phyloP scores from a whole-genome alignment of 2,113 vertebrate species.

The Sapajus apella region DNA sequence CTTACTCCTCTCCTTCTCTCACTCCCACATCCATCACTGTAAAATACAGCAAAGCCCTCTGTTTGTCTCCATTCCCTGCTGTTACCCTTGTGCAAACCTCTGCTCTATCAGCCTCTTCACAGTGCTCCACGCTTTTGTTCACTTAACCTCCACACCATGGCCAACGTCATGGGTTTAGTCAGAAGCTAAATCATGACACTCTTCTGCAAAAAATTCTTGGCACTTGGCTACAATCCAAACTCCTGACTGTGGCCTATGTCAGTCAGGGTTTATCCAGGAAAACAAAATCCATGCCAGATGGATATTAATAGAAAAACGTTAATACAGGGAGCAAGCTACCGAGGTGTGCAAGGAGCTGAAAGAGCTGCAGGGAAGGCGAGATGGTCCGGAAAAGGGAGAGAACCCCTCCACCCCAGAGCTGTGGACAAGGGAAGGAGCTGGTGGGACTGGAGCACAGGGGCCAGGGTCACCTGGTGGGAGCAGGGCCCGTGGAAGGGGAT shows the following conservation, averaged over 20 bases:
- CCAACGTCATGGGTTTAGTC: background rate
- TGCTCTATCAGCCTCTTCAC: accelerated
- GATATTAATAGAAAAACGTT: background rate
- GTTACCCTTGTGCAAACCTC: accelerated
- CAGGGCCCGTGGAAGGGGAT: background rate
- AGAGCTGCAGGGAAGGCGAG: background rate
- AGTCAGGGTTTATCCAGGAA: background rate
- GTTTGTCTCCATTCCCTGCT: background rate
- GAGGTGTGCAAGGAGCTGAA: background rate
- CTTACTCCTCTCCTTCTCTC: background rate
- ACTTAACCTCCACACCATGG: background rate
- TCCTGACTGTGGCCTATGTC: too few relatives aligned
- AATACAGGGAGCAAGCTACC: background rate
- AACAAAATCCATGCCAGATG: background rate
- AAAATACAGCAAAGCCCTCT: too few relatives aligned
- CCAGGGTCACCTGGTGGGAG: background rate
- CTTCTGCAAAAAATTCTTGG: background rate
- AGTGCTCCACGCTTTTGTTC: background rate
- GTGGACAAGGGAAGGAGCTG: background rate
- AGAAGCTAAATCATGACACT: background rate
- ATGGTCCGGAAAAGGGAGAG: background rate
- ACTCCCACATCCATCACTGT: background rate
- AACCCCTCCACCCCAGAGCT: background rate
- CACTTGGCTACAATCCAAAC: background rate
- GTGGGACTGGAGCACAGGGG: background rate